Percentiles rank a stretch among this genome's conserved stretches.
Evolutionary conservation across 2,888 invertebrate species (phyloP).

Genomic region (Lamproptera curius): DNA sequence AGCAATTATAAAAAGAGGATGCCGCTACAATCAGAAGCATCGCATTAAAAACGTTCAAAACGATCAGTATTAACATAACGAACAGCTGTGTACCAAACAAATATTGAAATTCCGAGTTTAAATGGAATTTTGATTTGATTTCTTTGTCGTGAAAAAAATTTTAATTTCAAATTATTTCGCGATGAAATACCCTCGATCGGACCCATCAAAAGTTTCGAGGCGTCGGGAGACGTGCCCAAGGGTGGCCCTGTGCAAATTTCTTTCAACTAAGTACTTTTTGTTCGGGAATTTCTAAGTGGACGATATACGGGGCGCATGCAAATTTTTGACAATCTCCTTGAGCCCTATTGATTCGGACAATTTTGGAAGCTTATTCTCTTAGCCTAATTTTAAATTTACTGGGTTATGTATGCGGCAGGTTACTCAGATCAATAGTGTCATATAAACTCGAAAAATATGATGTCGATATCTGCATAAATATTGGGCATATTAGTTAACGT

Average conservation of each 20-base stretch:
- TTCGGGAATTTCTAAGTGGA: not conserved
- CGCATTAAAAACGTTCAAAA: constrained; percentile 20
- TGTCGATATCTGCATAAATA: too few species aligned
- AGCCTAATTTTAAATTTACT: too few species aligned
- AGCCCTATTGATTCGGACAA: too few species aligned
- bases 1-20: not conserved
- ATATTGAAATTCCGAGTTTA: constrained; percentile 62
- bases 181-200: constrained; percentile 74
- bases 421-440: too few species aligned
- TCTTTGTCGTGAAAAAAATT: constrained; percentile 62
- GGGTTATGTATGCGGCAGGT: too few species aligned
- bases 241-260: constrained; percentile 9
- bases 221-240: not conserved
- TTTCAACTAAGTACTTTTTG: constrained; percentile 8
- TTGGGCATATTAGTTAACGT: too few species aligned
- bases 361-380: too few species aligned
- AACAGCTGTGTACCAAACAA: constrained; percentile 59
- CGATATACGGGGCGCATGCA: not conserved
- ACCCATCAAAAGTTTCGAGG: constrained; percentile 54
- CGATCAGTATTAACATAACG: constrained; percentile 36
- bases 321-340: too few species aligned
- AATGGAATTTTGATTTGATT: constrained; percentile 78
- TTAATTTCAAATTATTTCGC: constrained; percentile 74
- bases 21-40: not conserved
- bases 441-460: too few species aligned